Evolutionary conservation across 2,113 vertebrate genomes (phyloP).

Genomic region (Geococcyx californianus): DNA sequence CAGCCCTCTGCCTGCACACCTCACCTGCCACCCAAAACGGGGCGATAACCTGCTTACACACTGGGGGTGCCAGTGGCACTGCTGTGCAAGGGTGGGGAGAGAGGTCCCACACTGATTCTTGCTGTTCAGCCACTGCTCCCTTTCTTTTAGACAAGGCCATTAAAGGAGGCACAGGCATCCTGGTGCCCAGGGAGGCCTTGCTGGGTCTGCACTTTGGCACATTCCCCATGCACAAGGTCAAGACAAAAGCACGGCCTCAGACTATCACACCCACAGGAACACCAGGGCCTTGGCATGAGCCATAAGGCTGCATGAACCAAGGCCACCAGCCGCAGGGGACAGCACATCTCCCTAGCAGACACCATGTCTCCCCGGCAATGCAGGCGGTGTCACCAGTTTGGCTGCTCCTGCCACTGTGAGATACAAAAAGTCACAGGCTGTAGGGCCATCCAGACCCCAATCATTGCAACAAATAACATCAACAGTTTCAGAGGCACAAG

Average conservation of each 20-base stretch:
- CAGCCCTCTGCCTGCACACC: not conserved
- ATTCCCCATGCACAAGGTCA: not conserved
- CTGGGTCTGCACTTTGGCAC: not conserved
- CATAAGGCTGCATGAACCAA: not conserved
- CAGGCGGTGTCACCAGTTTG: not conserved
- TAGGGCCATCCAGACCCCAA: not conserved
- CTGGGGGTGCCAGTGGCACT: rapidly evolving
- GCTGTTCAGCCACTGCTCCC: not conserved
- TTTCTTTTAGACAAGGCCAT: not conserved
- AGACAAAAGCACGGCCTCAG: not conserved
- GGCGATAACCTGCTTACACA: not conserved
- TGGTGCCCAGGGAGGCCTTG: rapidly evolving
- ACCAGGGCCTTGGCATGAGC: not conserved
- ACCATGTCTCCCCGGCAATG: not conserved
- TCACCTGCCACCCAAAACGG: rapidly evolving
- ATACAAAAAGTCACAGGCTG: not conserved
- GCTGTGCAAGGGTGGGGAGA: not conserved
- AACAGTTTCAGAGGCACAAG: not conserved
- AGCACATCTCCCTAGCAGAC: not conserved
- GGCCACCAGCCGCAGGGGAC: not conserved
- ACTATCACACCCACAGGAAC: not conserved
- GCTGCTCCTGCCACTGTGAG: not conserved
- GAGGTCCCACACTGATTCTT: no score
- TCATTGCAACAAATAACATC: not conserved
- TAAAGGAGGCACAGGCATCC: not conserved